Conservation (phyloP, 2,113 vertebrate genomes). For the Phalacrocorax brasilianus region DNA sequence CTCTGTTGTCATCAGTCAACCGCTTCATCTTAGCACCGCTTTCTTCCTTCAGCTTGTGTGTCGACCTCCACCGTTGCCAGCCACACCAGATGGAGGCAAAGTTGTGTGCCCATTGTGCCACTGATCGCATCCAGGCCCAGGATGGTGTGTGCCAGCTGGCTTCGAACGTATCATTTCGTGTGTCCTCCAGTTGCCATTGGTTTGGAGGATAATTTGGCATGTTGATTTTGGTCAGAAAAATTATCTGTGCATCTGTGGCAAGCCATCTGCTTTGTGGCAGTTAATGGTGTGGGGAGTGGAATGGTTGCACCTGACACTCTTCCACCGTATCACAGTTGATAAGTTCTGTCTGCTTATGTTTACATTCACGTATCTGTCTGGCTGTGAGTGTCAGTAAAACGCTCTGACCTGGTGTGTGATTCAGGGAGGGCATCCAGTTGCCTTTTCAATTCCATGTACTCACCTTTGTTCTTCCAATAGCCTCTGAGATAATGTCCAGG, state of each 20-base stretch:
- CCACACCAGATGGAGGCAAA: conserved; percentile 40
- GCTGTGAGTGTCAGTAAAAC: not conserved
- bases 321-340: not conserved
- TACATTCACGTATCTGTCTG: not conserved
- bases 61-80: not conserved
- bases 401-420: not conserved
- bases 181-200: conserved; percentile 41
- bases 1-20: conserved; percentile 11
- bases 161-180: not conserved
- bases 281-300: not conserved
- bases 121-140: not conserved
- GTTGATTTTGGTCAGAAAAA: conserved; percentile 45
- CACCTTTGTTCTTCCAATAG: not conserved
- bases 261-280: conserved; percentile 2
- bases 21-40: not conserved
- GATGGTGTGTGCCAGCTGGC: conserved; percentile 8
- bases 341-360: not conserved
- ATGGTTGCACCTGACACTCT: not conserved
- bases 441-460: not conserved
- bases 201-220: conserved; percentile 27
- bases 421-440: not conserved
- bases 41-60: not conserved
- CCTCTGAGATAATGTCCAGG: not conserved
- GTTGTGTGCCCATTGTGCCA: conserved; percentile 2
- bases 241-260: not conserved